Evolutionary conservation across 2,113 vertebrate species (phyloP), one percentile per base, ranked within the genome.

Genomic region (Phalacrocorax pelagicus): DNA sequence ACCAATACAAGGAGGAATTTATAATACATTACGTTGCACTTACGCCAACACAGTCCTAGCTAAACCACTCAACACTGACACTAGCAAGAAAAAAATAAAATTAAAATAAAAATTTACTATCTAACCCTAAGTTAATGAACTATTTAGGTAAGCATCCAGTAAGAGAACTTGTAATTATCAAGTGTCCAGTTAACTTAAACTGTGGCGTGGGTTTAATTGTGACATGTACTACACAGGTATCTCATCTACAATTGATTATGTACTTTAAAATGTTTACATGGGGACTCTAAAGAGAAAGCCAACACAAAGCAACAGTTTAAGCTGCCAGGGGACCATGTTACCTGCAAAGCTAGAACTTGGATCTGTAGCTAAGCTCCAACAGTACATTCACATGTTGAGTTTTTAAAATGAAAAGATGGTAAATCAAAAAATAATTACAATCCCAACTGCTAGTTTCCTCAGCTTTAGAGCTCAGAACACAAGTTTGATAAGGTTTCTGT

Each of bases 281-380:
- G 26, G 38, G 29, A 77, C 12, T 6, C 22, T 67, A 32, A 84
- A 67, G 40, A 84, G 38, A 88, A 87, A 81, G 29, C 12, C 73
- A 95, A 83, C 38, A 59, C 26, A 44, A 51, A 52, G 24, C 38
- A 92, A 90, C 6, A 59, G n/a, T 54, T 93, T 15, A 86, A 78
- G 13, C 24, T 80, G 57, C 16, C 32, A n/a, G 0, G 0, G n/a
- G 29, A 81, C 34, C 22, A 14, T 1, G 7, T 9, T 32, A 75
- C 34, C 42, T 70, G 62, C 21, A 73, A 73, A 92, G 72, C 59
- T 71, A 59, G 30, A 94, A 74, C 18, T 24, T 36, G 6, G 14
- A 71, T 69, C 24, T 49, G 30, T 6, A 92, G 58, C 36, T 72
- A 54, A 40, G 34, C 49, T 30, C 38, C 59, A 92, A 40, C 5